A percentile compares a stretch with the other conserved stretches of the same genome.
These are phyloP conservation scores for Drosophila hydei DNA, from an alignment of 1,140 invertebrate species.

Conservation along the genomic window DNA sequence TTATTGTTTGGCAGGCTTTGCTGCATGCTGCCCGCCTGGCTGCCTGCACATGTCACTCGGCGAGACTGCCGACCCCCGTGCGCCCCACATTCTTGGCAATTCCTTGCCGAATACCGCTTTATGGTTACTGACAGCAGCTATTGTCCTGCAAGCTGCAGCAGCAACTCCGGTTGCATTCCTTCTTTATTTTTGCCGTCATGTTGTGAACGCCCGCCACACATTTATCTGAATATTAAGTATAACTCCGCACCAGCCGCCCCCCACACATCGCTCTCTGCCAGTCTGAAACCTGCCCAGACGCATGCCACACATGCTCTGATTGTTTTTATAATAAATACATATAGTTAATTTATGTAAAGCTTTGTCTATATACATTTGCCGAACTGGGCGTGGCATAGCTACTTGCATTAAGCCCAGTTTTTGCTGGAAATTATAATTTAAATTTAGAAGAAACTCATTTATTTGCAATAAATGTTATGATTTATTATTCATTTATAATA, in stretches of 20 bases:
- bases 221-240: conserved; percentile 21
- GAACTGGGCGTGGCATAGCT: neutral
- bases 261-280: neutral
- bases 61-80: conserved; percentile 20
- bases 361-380: conserved; percentile 8
- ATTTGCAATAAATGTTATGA: no score
- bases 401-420: neutral
- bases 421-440: no score
- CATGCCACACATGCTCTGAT: conserved; percentile 36
- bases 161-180: conserved; percentile 29
- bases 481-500: no score
- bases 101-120: conserved; percentile 33
- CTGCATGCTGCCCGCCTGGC: conserved; percentile 19
- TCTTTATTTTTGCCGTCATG: conserved; percentile 30
- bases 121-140: conserved; percentile 48
- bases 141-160: conserved; percentile 35
- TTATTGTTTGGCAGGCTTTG: conserved; percentile 54
- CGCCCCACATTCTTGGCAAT: conserved; percentile 6
- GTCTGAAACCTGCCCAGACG: neutral
- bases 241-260: no score
- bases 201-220: conserved; percentile 23
- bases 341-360: conserved; percentile 42
- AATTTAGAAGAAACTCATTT: no score
- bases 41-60: conserved; percentile 43
- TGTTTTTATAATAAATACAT: conserved; percentile 48